Base-by-base conservation (phyloP, 2,797 vertebrate genomes). In the Ciconia nigra region DNA sequence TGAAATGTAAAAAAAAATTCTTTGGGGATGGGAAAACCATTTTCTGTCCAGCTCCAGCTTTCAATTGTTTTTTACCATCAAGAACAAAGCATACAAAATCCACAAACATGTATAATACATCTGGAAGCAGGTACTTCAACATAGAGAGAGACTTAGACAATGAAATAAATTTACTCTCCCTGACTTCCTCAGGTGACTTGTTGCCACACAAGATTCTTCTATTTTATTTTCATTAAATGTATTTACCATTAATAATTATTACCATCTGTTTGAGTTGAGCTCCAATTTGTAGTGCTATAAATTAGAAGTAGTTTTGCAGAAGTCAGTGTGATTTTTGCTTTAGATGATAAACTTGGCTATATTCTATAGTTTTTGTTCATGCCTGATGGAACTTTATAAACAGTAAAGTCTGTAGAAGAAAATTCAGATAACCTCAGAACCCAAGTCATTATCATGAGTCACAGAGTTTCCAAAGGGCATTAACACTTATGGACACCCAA, bases 181-280 rank as follows among this genome's bases (percentile, higher is more conserved):
- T 88, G 29, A 78, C 72, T 89, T 94, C n/a, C 67, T 87, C 74
- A 73, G 66, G 42, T 96, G 72, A 91, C 95, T 95, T 95, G 87
- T 90, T 94, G 39, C n/a, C 52, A 84, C 33, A 86, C 7, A 94
- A 70, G 15, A 10, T 76, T 76, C n/a, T 84, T 88, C 22, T 58
- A 41, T 58, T 91, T 91, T 83, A 83, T 92, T 93, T 88, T 78
- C 62, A 61, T 58, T 74, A 69, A 71, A 62, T 66, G 8, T 72
- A 79, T 95, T 96, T 92, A 44, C 67, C 19, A 85, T 39, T 81
- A 96, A 86, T 77, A 85, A 93, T 90, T 85, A 77, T 62, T 96
- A 58, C 83, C 86, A 94, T 94, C 59, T 96, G 95, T 73, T 93
- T 1, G 1, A 86, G 35, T 37, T 82, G 26, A 10, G 31, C 18